These are phyloP conservation scores for Pachyramphus minor DNA, from an alignment of 2,113 vertebrate species.

Conservation along the genomic window DNA sequence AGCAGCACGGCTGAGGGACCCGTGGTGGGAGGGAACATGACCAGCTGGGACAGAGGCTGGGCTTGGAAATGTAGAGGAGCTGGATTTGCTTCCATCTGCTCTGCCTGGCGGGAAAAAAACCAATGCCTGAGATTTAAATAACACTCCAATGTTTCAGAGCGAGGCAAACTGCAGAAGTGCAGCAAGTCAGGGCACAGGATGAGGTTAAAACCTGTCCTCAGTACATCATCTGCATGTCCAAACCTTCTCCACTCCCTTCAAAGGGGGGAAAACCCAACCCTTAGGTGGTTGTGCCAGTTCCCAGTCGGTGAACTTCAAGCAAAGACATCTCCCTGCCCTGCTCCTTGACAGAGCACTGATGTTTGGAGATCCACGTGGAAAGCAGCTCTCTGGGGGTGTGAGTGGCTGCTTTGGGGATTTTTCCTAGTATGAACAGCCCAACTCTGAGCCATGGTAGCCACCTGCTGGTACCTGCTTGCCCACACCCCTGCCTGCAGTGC, in stretches of 20 bases:
- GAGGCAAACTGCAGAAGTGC: fast-evolving
- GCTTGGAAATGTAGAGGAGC: not conserved
- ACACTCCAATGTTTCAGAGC: not conserved
- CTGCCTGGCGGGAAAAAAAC: not conserved
- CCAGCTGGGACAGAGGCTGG: not conserved
- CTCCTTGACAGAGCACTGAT: not conserved
- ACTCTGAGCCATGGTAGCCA: not conserved
- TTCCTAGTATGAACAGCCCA: not conserved
- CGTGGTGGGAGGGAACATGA: fast-evolving
- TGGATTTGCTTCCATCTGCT: not conserved
- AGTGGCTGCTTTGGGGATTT: not conserved
- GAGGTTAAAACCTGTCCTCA: not conserved
- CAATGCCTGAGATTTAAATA: not conserved
- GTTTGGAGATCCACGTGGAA: fast-evolving
- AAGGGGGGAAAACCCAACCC: fast-evolving
- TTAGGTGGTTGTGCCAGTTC: fast-evolving
- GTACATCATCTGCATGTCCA: not conserved
- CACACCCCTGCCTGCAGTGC: not conserved
- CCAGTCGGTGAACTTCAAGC: not conserved
- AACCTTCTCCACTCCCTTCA: not conserved
- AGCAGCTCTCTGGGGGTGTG: not conserved
- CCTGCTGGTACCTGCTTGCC: not conserved
- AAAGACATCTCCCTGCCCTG: not conserved
- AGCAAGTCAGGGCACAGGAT: fast-evolving
- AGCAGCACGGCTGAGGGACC: not conserved